A percentile compares a stretch with the other conserved stretches of the same genome.
phyloP scores from a whole-genome alignment of 1,140 invertebrate species.

The Lethrus apterus region DNA sequence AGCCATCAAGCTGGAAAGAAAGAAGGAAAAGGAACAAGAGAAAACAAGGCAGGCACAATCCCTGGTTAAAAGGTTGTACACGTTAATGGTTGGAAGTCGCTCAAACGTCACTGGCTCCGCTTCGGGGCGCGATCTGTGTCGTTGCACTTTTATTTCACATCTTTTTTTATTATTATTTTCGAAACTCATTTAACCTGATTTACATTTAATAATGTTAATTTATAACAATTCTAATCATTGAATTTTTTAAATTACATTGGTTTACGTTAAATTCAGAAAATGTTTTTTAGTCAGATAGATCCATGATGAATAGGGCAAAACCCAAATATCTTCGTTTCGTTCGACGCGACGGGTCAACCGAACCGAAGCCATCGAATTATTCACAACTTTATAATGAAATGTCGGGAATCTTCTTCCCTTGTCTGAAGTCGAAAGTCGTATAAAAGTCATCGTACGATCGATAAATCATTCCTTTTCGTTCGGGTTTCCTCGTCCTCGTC shows the following conservation, averaged over 20 bases:
- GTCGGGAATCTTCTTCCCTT: no score
- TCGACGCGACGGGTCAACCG: not conserved
- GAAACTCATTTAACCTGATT: no score
- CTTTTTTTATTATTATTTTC: no score
- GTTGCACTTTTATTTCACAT: no score
- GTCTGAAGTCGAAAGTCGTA: no score
- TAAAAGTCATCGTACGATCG: no score
- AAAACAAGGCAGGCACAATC: conserved; percentile 8
- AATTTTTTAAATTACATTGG: no score
- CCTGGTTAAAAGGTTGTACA: conserved; percentile 15
- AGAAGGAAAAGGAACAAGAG: conserved; percentile 2
- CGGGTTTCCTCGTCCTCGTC: not conserved
- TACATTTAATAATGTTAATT: no score
- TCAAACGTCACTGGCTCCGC: not conserved
- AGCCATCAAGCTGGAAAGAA: conserved; percentile 18
- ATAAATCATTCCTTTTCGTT: no score
- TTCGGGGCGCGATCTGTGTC: not conserved
- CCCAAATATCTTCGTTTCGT: conserved; percentile 3
- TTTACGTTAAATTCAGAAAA: no score
- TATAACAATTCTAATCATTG: no score
- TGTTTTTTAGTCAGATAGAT: no score
- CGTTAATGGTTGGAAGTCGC: not conserved
- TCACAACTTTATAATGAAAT: conserved; percentile 1
- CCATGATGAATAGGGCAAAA: not conserved
- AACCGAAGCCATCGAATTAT: not conserved